A percentile compares a stretch with the other conserved stretches of the same genome.
Evolutionary conservation across 1,140 invertebrate genomes (phyloP).

Genomic region (Charaxes varanes): DNA sequence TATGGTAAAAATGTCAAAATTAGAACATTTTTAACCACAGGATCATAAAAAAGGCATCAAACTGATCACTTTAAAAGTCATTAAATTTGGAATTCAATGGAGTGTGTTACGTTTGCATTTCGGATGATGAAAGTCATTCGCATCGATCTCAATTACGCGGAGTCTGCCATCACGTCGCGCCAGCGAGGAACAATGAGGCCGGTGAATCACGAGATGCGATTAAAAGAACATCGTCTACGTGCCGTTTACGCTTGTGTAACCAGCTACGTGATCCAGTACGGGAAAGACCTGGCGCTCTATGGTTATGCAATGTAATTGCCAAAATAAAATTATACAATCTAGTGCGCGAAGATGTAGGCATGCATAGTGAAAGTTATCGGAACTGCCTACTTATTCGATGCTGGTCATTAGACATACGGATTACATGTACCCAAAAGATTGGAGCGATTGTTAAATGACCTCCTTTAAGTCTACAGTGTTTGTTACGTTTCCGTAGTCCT

Average conservation of each 20-base stretch:
- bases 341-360: slow-evolving; percentile 31
- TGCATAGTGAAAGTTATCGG: slow-evolving; percentile 53
- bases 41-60: slow-evolving; percentile 2
- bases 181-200: slow-evolving; percentile 31
- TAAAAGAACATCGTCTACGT: slow-evolving; percentile 49
- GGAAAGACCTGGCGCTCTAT: slow-evolving; percentile 37
- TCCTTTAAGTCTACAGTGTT: too few species aligned
- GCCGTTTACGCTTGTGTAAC: slow-evolving; percentile 59
- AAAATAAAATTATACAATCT: slow-evolving; percentile 54
- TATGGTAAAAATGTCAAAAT: too few species aligned
- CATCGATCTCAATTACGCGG: slow-evolving; percentile 39
- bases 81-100: slow-evolving; percentile 43
- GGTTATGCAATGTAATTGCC: slow-evolving; percentile 65
- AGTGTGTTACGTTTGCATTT: slow-evolving; percentile 35
- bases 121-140: slow-evolving; percentile 53
- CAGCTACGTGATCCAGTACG: slow-evolving; percentile 57
- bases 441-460: too few species aligned
- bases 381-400: slow-evolving; percentile 6
- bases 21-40: too few species aligned
- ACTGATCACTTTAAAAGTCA: slow-evolving; percentile 21
- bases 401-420: too few species aligned
- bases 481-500: too few species aligned
- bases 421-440: too few species aligned
- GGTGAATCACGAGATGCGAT: slow-evolving; percentile 52
- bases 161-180: slow-evolving; percentile 33